These are phyloP conservation scores for Sussaba pulchella DNA, from an alignment of 2,888 invertebrate genomes.

Conservation along the genomic window DNA sequence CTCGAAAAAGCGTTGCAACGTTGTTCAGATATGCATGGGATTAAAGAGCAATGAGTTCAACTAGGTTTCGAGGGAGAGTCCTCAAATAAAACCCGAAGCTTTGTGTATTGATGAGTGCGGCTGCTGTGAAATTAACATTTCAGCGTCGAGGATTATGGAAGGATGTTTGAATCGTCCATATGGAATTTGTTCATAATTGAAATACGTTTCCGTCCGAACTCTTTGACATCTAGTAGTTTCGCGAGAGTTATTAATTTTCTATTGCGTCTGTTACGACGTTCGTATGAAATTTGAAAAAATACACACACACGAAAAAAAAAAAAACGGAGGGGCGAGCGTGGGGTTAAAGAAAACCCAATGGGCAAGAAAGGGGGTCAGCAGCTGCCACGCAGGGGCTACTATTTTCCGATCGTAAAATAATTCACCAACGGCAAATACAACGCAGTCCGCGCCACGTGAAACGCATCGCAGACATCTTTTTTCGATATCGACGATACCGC, in stretches of 20 bases:
- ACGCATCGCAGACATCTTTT: constrained; percentile 11
- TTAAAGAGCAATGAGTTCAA: not conserved
- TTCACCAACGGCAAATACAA: constrained; percentile 13
- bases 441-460: constrained; percentile 2
- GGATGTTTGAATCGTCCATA: not conserved
- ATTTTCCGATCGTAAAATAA: constrained; percentile 17
- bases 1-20: not conserved
- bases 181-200: not conserved
- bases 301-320: too few species aligned
- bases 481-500: constrained; percentile 9
- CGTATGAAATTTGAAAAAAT: too few species aligned
- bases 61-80: too few species aligned
- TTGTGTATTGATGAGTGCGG: not conserved
- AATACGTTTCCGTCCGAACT: not conserved
- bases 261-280: not conserved
- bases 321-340: not conserved
- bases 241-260: constrained; percentile 17
- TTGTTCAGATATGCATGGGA: not conserved
- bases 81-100: not conserved
- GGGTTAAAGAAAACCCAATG: not conserved
- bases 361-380: constrained; percentile 24
- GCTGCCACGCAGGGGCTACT: constrained; percentile 9
- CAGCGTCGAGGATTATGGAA: not conserved
- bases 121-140: not conserved
- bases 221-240: constrained; percentile 2